These are phyloP conservation scores for Lagodon rhomboides DNA, from an alignment of 2,797 vertebrate species.

Conservation along the genomic window DNA sequence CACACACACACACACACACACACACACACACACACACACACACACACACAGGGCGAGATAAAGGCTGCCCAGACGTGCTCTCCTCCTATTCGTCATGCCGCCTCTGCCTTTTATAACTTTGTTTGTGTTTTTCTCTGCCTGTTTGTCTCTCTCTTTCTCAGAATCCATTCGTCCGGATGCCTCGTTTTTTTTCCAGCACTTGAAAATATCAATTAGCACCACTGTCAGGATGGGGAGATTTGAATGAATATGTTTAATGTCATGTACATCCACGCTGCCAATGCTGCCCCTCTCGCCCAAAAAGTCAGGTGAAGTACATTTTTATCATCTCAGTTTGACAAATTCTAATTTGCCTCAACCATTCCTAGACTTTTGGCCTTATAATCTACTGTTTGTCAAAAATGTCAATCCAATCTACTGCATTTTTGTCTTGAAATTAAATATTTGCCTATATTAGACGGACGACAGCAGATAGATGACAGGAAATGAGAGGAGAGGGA, in stretches of 20 bases:
- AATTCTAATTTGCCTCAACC: too few relatives aligned
- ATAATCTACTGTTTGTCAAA: background rate
- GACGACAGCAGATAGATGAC: background rate
- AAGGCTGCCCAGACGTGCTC: slow-evolving; percentile 84
- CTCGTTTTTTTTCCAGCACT: background rate
- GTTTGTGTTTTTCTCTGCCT: background rate
- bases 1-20: slow-evolving; percentile 31
- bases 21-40: slow-evolving; percentile 24
- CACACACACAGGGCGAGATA: slow-evolving; percentile 76
- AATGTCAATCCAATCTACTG: background rate
- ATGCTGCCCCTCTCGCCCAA: too few relatives aligned
- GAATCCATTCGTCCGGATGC: background rate
- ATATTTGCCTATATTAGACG: background rate
- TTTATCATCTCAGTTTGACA: too few relatives aligned
- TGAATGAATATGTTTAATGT: background rate
- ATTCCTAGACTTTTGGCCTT: too few relatives aligned
- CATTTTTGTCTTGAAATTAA: background rate
- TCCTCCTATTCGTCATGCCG: slow-evolving; percentile 43
- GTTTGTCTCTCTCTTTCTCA: background rate
- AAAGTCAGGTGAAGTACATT: too few relatives aligned
- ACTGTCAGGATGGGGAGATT: background rate
- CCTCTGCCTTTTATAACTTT: slow-evolving; percentile 29
- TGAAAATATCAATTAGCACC: background rate
- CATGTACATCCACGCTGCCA: too few relatives aligned
- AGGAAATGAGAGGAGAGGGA: background rate